Evolutionary conservation across 2,797 vertebrate genomes (phyloP).

Genomic region (Prunella strophiata): DNA sequence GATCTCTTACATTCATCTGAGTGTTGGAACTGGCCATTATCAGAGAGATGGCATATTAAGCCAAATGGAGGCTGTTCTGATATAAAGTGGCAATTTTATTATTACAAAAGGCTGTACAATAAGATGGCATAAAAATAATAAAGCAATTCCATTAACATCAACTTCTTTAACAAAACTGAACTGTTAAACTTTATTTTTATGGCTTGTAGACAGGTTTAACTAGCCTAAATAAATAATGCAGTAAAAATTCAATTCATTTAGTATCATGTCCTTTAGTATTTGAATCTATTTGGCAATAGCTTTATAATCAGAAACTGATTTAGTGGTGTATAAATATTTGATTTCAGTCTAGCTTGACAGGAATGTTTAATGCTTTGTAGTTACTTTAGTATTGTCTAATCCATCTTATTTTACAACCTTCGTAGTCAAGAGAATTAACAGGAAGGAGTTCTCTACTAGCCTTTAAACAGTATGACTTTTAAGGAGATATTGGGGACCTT

Average conservation of each 20-base stretch:
- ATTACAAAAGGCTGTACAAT: slow-evolving; percentile 1
- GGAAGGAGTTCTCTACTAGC: not conserved
- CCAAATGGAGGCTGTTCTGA: slow-evolving; percentile 4
- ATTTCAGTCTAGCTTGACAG: slow-evolving; percentile 39
- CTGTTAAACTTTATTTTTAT: slow-evolving; percentile 41
- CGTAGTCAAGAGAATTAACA: not conserved
- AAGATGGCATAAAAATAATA: not conserved
- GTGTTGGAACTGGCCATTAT: not conserved
- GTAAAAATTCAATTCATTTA: slow-evolving; percentile 43
- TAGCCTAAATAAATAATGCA: slow-evolving; percentile 48
- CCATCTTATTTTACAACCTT: slow-evolving; percentile 49
- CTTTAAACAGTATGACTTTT: not conserved
- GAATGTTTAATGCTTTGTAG: slow-evolving; percentile 46
- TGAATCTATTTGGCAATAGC: slow-evolving; percentile 28
- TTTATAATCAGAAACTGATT: slow-evolving; percentile 58
- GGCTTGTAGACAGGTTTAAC: slow-evolving; percentile 43
- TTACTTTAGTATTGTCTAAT: slow-evolving; percentile 33
- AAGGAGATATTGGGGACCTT: not conserved
- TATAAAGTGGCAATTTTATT: not conserved
- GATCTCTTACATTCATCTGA: not conserved
- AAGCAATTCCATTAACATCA: slow-evolving; percentile 25
- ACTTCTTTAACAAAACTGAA: slow-evolving; percentile 25
- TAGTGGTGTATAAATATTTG: slow-evolving; percentile 57
- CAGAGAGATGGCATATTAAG: not conserved
- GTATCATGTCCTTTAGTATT: slow-evolving; percentile 17